Evolutionary conservation across 2,113 vertebrate genomes (phyloP).

Genomic region (Bubo blakistoni): DNA sequence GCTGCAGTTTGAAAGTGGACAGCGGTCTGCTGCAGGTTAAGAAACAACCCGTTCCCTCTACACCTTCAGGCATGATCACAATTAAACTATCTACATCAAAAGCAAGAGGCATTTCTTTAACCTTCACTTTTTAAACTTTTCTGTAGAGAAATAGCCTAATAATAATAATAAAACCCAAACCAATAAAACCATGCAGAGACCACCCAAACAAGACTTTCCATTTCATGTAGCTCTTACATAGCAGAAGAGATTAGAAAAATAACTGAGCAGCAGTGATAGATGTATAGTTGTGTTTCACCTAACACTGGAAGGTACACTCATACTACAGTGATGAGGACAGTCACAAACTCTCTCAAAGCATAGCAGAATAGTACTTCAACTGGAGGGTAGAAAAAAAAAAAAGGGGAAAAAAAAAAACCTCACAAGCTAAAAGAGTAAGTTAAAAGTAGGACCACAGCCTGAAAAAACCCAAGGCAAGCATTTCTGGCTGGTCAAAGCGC

Average conservation of each 20-base stretch:
- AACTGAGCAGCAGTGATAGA: neutral
- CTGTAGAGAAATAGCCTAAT: neutral
- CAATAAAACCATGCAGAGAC: neutral
- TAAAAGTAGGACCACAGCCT: neutral
- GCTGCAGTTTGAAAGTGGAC: neutral
- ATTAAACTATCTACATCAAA: neutral
- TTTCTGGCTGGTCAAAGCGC: neutral
- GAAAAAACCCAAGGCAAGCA: neutral
- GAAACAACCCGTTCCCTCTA: neutral
- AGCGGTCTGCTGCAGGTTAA: neutral
- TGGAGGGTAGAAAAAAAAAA: neutral
- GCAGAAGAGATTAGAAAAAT: neutral
- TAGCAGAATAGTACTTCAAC: neutral
- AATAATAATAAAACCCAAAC: neutral
- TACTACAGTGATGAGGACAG: neutral
- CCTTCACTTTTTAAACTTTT: neutral
- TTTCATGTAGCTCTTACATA: neutral
- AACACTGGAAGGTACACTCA: neutral
- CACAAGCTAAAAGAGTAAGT: neutral
- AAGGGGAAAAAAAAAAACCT: neutral
- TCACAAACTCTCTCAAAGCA: neutral
- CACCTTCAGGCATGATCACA: neutral
- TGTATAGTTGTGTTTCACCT: neutral
- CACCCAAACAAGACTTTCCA: neutral
- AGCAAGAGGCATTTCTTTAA: neutral